Evolutionary conservation across 2,113 vertebrate species (phyloP).

Genomic region (Bubo scandiacus): DNA sequence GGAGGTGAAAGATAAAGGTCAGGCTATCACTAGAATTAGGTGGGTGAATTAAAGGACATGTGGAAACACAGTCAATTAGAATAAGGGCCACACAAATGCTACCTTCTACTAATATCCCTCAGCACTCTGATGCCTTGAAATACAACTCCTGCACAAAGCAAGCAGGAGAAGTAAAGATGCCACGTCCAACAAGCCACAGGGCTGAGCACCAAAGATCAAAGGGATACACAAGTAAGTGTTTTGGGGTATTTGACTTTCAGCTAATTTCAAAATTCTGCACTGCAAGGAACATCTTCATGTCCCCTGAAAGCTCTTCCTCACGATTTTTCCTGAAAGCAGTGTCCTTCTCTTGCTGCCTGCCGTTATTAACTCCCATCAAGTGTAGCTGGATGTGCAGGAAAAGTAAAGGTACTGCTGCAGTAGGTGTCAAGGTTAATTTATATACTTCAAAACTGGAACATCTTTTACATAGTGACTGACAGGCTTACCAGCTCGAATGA

Average conservation of each 20-base stretch:
- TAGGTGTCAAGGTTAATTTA: slow-evolving; percentile 35
- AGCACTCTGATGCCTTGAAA: not conserved
- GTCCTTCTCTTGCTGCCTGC: slow-evolving; percentile 2
- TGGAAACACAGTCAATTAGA: slow-evolving; percentile 5
- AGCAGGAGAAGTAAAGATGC: not conserved
- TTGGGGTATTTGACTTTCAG: not conserved
- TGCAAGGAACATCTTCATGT: not conserved
- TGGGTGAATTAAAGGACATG: slow-evolving; percentile 33
- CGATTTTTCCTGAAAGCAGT: not conserved
- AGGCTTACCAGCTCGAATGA: not conserved
- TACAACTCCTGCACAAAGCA: not conserved
- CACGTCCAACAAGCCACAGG: not conserved
- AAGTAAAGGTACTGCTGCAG: not conserved
- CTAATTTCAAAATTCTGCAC: not conserved
- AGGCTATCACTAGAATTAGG: not conserved
- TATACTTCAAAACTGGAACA: slow-evolving; percentile 1
- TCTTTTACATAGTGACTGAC: slow-evolving; percentile 33
- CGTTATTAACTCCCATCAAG: slow-evolving; percentile 8
- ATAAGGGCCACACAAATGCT: not conserved
- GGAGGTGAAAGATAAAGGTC: slow-evolving; percentile 46
- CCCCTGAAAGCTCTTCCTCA: not conserved
- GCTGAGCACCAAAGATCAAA: slow-evolving; percentile 15
- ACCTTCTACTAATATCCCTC: not conserved
- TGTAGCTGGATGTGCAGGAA: slow-evolving; percentile 3
- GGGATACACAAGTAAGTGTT: not conserved